Evolutionary conservation across 2,797 vertebrate genomes (phyloP).

Genomic region (Siniperca obscura): DNA sequence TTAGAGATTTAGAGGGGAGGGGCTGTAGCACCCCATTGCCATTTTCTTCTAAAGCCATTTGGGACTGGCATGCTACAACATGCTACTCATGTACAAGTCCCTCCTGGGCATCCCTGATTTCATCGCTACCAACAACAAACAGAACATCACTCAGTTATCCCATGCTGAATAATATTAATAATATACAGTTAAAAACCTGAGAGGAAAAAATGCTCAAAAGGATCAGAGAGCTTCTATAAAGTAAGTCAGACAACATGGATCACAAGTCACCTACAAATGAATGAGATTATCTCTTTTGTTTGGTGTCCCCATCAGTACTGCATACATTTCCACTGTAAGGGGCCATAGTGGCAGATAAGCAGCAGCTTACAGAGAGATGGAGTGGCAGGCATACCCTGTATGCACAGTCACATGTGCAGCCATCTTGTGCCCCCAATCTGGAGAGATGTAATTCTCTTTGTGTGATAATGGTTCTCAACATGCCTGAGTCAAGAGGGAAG

Average conservation of each 20-base stretch:
- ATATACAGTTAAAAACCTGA: slow-evolving; percentile 15
- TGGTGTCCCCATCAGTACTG: slow-evolving; percentile 28
- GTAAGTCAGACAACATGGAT: slow-evolving; percentile 44
- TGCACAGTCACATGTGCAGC: slow-evolving; percentile 66
- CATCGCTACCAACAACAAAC: slow-evolving; percentile 60
- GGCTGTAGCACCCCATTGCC: slow-evolving; percentile 60
- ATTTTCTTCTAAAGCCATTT: slow-evolving; percentile 76
- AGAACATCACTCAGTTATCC: slow-evolving; percentile 39
- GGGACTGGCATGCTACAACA: slow-evolving; percentile 82
- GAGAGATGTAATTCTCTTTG: slow-evolving; percentile 69
- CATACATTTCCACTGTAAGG: slow-evolving; percentile 49
- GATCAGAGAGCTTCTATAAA: slow-evolving; percentile 29
- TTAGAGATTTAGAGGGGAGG: slow-evolving; percentile 79
- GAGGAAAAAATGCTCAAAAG: slow-evolving; percentile 21
- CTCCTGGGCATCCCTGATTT: slow-evolving; percentile 61
- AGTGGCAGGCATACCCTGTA: slow-evolving; percentile 57
- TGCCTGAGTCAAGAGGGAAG: slow-evolving; percentile 55
- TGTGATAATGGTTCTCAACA: slow-evolving; percentile 69
- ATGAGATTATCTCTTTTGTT: slow-evolving; percentile 60
- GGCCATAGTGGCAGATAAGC: slow-evolving; percentile 60
- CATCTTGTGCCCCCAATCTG: slow-evolving; percentile 75
- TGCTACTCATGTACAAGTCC: slow-evolving; percentile 59
- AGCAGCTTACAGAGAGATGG: slow-evolving; percentile 55
- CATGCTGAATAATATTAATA: slow-evolving; percentile 4
- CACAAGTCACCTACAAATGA: slow-evolving; percentile 52